Percentiles rank a stretch among this genome's conserved stretches.
Evolutionary conservation across 2,888 invertebrate genomes (phyloP).

Genomic region (Thysanoteuthis rhombus): DNA sequence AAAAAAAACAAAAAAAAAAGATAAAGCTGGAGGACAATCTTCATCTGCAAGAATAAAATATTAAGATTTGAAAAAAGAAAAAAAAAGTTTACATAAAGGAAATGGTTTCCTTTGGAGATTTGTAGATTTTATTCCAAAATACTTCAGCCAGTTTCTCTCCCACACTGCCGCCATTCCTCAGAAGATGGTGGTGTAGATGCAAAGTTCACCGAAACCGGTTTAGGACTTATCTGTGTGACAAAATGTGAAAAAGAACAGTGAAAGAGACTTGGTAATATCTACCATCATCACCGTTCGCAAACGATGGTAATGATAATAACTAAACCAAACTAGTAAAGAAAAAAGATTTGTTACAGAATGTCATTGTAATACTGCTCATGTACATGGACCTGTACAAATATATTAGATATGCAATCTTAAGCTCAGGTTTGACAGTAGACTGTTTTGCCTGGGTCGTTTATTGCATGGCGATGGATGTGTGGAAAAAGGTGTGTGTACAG

Average conservation of each 20-base stretch:
- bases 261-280: not conserved
- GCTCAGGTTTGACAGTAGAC: constrained; percentile 23
- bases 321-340: not conserved
- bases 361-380: constrained; percentile 29
- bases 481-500: constrained; percentile 23
- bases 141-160: constrained; percentile 27
- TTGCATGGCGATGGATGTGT: constrained; percentile 29
- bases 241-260: not conserved
- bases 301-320: not conserved
- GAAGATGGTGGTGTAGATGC: constrained; percentile 19
- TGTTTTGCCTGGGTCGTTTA: not conserved
- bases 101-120: constrained; percentile 13
- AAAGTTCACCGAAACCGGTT: constrained; percentile 29
- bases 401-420: constrained; percentile 27
- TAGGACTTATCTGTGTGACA: constrained; percentile 1
- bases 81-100: not conserved
- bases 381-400: constrained; percentile 23
- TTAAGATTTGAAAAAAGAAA: too few relatives aligned
- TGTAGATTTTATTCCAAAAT: constrained; percentile 29
- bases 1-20: not conserved
- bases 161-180: constrained; percentile 14
- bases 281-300: not conserved
- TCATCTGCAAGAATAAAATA: constrained; percentile 14
- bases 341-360: constrained; percentile 16
- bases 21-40: not conserved